Percentiles rank a stretch among this genome's conserved stretches.
Evolutionary conservation across 2,113 vertebrate species (phyloP).

Genomic region (Chaetorhynchus papuensis): DNA sequence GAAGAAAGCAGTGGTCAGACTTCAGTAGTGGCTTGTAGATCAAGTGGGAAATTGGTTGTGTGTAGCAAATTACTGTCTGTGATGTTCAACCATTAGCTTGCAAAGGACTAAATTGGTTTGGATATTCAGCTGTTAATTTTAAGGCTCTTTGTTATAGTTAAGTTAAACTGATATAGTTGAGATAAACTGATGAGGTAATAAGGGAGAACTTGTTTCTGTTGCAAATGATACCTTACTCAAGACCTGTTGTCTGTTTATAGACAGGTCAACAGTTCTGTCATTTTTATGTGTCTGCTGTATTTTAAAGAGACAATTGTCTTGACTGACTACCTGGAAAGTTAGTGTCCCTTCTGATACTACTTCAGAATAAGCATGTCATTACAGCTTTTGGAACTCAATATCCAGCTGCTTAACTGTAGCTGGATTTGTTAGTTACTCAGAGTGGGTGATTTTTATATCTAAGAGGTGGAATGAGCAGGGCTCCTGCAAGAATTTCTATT

Average conservation of each 20-base stretch:
- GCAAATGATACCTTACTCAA: fast-evolving
- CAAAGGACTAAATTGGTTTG: not conserved
- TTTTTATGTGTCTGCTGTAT: not conserved
- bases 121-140: not conserved
- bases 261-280: not conserved
- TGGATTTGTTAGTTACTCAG: not conserved
- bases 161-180: not conserved
- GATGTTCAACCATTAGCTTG: not conserved
- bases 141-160: not conserved
- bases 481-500: not conserved
- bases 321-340: not conserved
- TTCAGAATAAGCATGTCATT: not conserved
- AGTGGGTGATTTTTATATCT: not conserved
- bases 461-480: not conserved
- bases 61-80: not conserved
- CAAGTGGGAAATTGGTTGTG: fast-evolving
- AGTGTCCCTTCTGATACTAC: not conserved
- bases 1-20: not conserved
- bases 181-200: not conserved
- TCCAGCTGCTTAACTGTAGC: not conserved
- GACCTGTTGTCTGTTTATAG: not conserved
- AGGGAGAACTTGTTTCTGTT: not conserved
- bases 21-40: not conserved
- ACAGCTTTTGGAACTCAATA: not conserved
- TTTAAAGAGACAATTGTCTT: not conserved